Evolutionary conservation across 2,797 vertebrate genomes (phyloP).

Genomic region (Acanthurus leucopareius): DNA sequence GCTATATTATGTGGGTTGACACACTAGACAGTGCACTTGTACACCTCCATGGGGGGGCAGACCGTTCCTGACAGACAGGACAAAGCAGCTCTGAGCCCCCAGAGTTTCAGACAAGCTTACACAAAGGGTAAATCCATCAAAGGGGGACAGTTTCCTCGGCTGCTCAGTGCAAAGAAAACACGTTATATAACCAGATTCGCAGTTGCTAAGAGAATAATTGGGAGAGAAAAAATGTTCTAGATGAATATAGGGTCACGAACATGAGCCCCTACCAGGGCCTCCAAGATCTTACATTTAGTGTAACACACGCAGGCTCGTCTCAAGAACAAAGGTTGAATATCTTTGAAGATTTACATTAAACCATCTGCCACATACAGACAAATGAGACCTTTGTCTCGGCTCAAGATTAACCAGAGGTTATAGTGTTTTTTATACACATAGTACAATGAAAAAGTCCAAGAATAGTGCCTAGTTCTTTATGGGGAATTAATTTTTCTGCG

Average conservation of each 20-base stretch:
- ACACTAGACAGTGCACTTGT: constrained; percentile 13
- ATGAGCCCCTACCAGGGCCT: constrained; percentile 31
- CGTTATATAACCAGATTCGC: constrained; percentile 67
- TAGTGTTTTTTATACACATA: not conserved
- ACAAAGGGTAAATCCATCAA: constrained; percentile 62
- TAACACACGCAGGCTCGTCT: constrained; percentile 12
- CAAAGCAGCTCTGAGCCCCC: constrained; percentile 56
- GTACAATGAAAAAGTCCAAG: not conserved
- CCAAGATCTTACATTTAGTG: not conserved
- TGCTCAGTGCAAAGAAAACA: constrained; percentile 57
- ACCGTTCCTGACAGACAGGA: constrained; percentile 47
- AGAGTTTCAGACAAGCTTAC: constrained; percentile 48
- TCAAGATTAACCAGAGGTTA: not conserved
- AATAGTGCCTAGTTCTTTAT: not conserved
- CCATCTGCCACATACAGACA: not conserved
- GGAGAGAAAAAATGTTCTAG: constrained; percentile 36
- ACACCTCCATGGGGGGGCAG: constrained; percentile 46
- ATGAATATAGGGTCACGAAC: constrained; percentile 34
- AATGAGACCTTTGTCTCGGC: not conserved
- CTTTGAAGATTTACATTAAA: constrained; percentile 5
- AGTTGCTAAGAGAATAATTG: constrained; percentile 54
- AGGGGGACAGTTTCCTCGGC: constrained; percentile 48
- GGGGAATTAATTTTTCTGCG: not conserved
- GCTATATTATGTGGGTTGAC: constrained; percentile 24
- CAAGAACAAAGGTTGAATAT: constrained; percentile 18